Evolutionary conservation across 92 coral and sea anemone species (phyloP), one percentile per base, ranked within the genome.

Genomic region (Epizoanthus ramosus): DNA sequence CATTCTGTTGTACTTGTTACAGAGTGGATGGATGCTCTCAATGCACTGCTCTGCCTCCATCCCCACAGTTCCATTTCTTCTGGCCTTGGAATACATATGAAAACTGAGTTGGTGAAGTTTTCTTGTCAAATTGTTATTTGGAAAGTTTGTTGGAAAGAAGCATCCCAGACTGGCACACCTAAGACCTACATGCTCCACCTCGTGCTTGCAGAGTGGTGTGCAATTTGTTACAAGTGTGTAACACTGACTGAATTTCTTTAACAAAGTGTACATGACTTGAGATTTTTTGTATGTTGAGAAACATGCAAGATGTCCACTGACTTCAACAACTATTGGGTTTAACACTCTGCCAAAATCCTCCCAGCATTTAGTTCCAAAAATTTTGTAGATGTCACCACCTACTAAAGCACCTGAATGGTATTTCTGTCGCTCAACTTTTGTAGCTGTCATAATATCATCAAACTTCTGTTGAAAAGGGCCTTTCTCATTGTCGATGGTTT

Each of bases 101-200:
- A 8, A 28, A 45, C 73, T 68, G 8, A 68, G 73, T 18, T 68
- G 73, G n/a, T 68, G 73, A 24, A 68, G 73, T 19, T 68, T 68
- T n/a, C 73, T 3, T 14, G 73, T 68, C 47, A 68, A 19, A 21
- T 68, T 28, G 33, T 28, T 37, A 4, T 33, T n/a, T 0, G n/a
- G 41, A 68, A 28, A 68, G 50, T 68, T 68, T 37, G 73, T 68
- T 0, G 53, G 52, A 19, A 68, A 67, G 21, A 28, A 67, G 8
- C 50, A 67, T 3, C 72, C 50, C 52, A 68, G n/a, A 68, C 21
- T 50, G 14, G 54, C 54, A 50, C 54, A 50, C 54, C 73, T 68
- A 19, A 68, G 73, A 7, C 73, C 73, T 31, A 68, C 21, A 39
- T 35, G n/a, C 18, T 68, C 73, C 0, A 68, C 50, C n/a, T 68